Conservation (phyloP, 2,888 invertebrate genomes). For the Frankliniella intonsa region DNA sequence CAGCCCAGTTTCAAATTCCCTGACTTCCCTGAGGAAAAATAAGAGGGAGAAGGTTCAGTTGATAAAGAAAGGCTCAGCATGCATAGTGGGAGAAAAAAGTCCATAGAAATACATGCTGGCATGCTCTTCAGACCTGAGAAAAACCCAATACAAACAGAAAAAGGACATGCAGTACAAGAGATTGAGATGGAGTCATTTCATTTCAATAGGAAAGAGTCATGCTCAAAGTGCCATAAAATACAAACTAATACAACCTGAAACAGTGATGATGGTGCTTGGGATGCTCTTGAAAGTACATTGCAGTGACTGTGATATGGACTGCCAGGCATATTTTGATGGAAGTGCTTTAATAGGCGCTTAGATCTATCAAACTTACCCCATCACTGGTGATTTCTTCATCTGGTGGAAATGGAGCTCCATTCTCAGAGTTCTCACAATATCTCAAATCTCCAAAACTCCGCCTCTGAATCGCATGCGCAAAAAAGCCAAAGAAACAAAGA, state of each 20-base stretch:
- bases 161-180: not conserved
- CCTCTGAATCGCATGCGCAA: constrained; percentile 47
- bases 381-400: not conserved
- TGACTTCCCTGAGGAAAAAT: too few species aligned
- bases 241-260: constrained; percentile 2
- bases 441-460: constrained; percentile 60
- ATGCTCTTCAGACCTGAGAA: not conserved
- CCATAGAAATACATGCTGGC: not conserved
- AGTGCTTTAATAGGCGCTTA: not conserved
- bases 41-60: too few species aligned
- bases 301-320: not conserved
- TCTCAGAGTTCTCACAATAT: constrained; percentile 41
- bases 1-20: too few species aligned
- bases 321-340: not conserved
- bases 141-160: not conserved
- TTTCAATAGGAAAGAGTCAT: not conserved
- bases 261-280: not conserved
- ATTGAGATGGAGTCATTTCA: not conserved
- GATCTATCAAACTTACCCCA: not conserved
- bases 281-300: not conserved
- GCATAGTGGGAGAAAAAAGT: not conserved
- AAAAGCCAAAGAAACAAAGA: not conserved
- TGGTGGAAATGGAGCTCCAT: not conserved
- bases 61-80: too few species aligned
- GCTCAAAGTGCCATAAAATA: too few species aligned